Evolutionary conservation across 2,113 vertebrate species (phyloP).

Genomic region (Corydoras sp.): DNA sequence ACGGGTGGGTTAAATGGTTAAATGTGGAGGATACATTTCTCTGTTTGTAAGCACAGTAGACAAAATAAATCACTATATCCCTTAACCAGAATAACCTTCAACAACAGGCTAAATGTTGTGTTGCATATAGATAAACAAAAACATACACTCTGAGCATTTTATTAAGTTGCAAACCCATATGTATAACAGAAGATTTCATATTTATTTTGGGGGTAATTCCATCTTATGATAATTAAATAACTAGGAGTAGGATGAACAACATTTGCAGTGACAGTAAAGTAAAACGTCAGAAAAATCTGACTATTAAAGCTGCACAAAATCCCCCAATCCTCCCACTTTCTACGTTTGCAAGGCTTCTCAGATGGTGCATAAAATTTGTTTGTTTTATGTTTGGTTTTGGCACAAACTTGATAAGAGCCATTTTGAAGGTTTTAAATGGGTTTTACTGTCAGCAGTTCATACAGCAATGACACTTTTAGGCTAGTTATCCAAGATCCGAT

Average conservation of each 20-base stretch:
- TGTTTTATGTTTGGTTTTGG: constrained; percentile 7
- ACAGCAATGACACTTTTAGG: neutral
- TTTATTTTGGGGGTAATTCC: too few species aligned
- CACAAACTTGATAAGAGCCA: constrained; percentile 5
- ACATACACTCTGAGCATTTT: too few species aligned
- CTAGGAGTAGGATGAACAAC: neutral
- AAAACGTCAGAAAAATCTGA: constrained; percentile 1
- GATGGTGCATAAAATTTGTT: constrained; percentile 1
- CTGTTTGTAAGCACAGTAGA: too few species aligned
- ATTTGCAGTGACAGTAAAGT: neutral
- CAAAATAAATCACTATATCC: too few species aligned
- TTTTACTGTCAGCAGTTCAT: neutral
- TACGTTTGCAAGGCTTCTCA: neutral
- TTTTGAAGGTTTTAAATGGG: neutral
- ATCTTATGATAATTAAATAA: constrained; percentile 1
- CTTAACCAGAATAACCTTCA: too few species aligned
- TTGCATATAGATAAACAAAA: too few species aligned
- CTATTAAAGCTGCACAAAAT: constrained; percentile 7
- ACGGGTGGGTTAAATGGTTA: too few species aligned
- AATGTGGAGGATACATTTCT: too few species aligned
- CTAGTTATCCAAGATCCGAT: neutral
- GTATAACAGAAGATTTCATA: neutral
- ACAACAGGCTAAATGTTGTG: too few species aligned
- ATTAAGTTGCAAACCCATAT: constrained; percentile 1
- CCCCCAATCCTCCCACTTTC: constrained; percentile 11